A percentile compares a stretch with the other conserved stretches of the same genome.
Evolutionary conservation across 2,888 invertebrate species (phyloP).

Genomic region (Alviniconcha strummeri): DNA sequence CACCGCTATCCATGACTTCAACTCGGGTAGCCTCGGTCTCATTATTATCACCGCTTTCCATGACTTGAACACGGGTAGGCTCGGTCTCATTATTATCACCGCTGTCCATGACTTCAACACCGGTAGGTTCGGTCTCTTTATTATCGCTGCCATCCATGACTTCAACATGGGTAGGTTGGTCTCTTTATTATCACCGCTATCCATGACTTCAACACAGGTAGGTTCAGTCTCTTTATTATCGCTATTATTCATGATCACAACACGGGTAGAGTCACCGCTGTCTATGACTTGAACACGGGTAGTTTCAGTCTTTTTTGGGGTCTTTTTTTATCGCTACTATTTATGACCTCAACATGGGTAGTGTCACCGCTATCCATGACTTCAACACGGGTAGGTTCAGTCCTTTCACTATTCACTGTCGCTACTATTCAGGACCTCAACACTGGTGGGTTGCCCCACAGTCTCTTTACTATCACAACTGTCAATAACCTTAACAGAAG

Average conservation of each 20-base stretch:
- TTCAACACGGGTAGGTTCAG: background rate
- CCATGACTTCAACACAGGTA: too few relatives aligned
- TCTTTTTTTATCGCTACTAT: background rate
- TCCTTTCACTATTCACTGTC: background rate
- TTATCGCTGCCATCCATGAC: too few relatives aligned
- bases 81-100: too few relatives aligned
- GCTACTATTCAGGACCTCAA: background rate
- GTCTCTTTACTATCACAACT: background rate
- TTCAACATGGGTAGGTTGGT: too few relatives aligned
- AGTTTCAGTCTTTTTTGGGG: too few relatives aligned
- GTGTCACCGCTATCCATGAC: background rate
- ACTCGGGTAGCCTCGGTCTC: too few relatives aligned
- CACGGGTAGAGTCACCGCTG: slow-evolving; percentile 27
- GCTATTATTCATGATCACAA: background rate
- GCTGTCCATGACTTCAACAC: too few relatives aligned
- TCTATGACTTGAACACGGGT: background rate
- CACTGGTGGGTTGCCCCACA: background rate
- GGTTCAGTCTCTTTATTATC: background rate
- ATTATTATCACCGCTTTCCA: too few relatives aligned
- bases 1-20: too few relatives aligned
- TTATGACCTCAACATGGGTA: background rate
- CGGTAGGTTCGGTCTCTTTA: too few relatives aligned
- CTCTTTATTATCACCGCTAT: too few relatives aligned
- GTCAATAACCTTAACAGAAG: background rate
- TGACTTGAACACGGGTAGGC: too few relatives aligned